A percentile compares a stretch with the other conserved stretches of the same genome.
phyloP scores from a whole-genome alignment of 2,888 invertebrate genomes.

The Cylloceria caligata region DNA sequence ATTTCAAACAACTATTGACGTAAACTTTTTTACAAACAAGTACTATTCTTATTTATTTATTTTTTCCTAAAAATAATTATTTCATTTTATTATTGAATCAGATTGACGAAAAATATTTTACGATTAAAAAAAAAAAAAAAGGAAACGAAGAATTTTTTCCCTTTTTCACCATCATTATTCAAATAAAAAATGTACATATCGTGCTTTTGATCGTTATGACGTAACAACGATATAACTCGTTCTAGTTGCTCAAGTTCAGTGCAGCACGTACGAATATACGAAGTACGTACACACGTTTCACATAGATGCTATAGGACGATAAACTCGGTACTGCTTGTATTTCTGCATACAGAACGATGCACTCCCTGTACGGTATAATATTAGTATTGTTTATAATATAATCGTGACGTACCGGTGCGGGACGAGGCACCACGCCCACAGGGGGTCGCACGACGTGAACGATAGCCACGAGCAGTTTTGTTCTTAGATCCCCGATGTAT shows the following conservation, averaged over 20 bases:
- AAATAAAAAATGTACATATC: neutral
- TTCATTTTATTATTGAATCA: no score
- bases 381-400: conserved; percentile 62
- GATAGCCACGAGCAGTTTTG: no score
- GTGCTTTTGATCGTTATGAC: conserved; percentile 1
- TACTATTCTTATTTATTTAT: neutral
- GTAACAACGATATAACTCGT: conserved; percentile 22
- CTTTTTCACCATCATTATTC: neutral
- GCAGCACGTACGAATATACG: conserved; percentile 12
- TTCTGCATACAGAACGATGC: conserved; percentile 22
- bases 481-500: no score
- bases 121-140: conserved; percentile 12
- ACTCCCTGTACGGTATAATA: conserved; percentile 27
- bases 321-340: conserved; percentile 39
- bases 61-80: neutral
- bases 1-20: no score
- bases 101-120: no score
- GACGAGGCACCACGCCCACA: conserved; percentile 77
- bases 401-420: conserved; percentile 68
- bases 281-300: neutral
- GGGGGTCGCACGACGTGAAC: conserved; percentile 71
- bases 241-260: conserved; percentile 56
- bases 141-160: neutral
- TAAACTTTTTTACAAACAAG: no score
- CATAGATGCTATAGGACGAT: conserved; percentile 39